A percentile compares a stretch with the other conserved stretches of the same genome.
These are phyloP conservation scores for Zoanthus sociatus DNA, from an alignment of 92 coral and sea anemone species.

Conservation along the genomic window DNA sequence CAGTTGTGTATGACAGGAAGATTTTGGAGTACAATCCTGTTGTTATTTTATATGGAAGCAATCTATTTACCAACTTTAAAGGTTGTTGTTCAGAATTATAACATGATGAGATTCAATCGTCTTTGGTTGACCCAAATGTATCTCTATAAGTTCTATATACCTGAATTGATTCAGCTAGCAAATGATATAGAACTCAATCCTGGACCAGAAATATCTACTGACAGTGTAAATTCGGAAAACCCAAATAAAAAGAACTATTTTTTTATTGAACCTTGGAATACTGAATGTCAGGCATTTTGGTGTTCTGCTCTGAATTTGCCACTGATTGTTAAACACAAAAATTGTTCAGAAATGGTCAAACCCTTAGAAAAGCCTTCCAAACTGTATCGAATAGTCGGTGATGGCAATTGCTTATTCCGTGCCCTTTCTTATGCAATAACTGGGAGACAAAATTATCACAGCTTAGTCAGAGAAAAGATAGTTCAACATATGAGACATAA, in stretches of 20 bases:
- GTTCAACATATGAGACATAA: slow-evolving; percentile 16
- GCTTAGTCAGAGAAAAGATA: slow-evolving; percentile 14
- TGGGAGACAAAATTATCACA: slow-evolving; percentile 35
- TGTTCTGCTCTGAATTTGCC: slow-evolving; percentile 49
- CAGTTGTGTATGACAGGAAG: slow-evolving; percentile 9
- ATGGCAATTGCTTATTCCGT: slow-evolving; percentile 41
- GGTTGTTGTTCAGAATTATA: slow-evolving; percentile 6
- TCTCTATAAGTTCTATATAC: slow-evolving; percentile 2
- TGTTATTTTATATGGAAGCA: slow-evolving; percentile 6
- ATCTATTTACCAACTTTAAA: slow-evolving; percentile 5
- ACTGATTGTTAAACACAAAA: slow-evolving; percentile 25
- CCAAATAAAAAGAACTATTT: slow-evolving; percentile 47
- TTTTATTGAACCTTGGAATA: slow-evolving; percentile 44
- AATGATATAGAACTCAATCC: slow-evolving; percentile 3
- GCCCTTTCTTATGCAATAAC: slow-evolving; percentile 41
- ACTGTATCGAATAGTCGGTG: slow-evolving; percentile 39
- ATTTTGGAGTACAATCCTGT: slow-evolving; percentile 2
- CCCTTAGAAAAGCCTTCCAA: slow-evolving; percentile 32
- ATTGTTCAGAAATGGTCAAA: slow-evolving; percentile 27
- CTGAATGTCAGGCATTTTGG: slow-evolving; percentile 38
- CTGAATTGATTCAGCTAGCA: slow-evolving; percentile 5
- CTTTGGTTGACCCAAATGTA: slow-evolving; percentile 8
- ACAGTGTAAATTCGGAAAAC: slow-evolving; percentile 45
- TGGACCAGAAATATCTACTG: slow-evolving; percentile 30
- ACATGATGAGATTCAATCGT: slow-evolving; percentile 7